These are phyloP conservation scores for Hippoglossus hippoglossus DNA, from an alignment of 2,797 vertebrate species.

Conservation along the genomic window DNA sequence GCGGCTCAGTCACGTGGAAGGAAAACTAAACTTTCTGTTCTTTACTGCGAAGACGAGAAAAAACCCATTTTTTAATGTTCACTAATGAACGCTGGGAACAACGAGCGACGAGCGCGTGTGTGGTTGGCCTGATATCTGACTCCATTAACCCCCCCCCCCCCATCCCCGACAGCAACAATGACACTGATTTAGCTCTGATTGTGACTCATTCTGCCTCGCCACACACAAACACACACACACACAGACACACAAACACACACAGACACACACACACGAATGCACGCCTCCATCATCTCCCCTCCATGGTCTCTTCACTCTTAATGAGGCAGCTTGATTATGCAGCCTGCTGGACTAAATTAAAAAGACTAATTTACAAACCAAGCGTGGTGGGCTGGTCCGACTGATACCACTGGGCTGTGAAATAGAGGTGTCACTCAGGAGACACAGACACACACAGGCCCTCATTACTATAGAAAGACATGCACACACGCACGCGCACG, in stretches of 20 bases:
- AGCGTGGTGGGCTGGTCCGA: slow-evolving; percentile 37
- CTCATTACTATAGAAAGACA: too few species aligned
- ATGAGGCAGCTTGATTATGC: slow-evolving; percentile 62
- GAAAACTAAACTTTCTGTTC: neutral
- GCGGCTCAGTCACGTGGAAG: too few species aligned
- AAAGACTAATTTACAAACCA: slow-evolving; percentile 65
- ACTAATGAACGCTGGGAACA: too few species aligned
- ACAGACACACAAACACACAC: too few species aligned
- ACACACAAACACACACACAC: slow-evolving; percentile 8
- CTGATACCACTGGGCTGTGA: slow-evolving; percentile 31
- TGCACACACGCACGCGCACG: neutral
- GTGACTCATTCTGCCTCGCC: neutral
- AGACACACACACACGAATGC: neutral
- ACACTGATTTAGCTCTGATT: slow-evolving; percentile 53
- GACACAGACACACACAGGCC: neutral
- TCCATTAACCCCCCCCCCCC: slow-evolving; percentile 45
- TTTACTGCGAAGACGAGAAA: too few species aligned
- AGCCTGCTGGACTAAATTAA: slow-evolving; percentile 67
- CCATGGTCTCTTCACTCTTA: slow-evolving; percentile 55
- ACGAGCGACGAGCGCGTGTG: slow-evolving; percentile 1
- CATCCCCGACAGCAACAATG: slow-evolving; percentile 17
- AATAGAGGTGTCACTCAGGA: slow-evolving; percentile 16
- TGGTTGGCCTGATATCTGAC: slow-evolving; percentile 32
- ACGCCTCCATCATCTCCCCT: slow-evolving; percentile 47
- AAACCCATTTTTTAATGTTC: slow-evolving; percentile 12